Conservation (phyloP, 2,113 vertebrate genomes). For the Salminus brasiliensis region DNA sequence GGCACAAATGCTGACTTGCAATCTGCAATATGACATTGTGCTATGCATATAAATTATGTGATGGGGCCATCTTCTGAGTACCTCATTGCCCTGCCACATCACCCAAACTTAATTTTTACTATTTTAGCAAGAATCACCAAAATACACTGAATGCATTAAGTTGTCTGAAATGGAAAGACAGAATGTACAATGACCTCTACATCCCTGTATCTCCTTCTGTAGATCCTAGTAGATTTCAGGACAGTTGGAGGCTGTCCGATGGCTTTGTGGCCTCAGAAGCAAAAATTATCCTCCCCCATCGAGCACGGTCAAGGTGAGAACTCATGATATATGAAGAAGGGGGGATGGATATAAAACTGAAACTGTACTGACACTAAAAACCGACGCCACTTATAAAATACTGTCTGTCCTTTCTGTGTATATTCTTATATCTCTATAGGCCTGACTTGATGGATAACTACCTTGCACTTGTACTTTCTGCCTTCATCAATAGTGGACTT, state of each 20-base stretch:
- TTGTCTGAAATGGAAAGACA: not conserved
- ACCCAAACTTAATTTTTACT: too few species aligned
- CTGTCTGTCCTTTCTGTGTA: conserved; percentile 7
- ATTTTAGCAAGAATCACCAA: too few species aligned
- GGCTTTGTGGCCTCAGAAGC: conserved; percentile 97
- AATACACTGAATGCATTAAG: too few species aligned
- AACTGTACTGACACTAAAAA: not conserved
- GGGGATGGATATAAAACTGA: not conserved
- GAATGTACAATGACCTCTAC: not conserved
- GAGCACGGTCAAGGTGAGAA: conserved; percentile 90
- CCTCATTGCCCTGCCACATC: too few species aligned
- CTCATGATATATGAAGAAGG: too few species aligned
- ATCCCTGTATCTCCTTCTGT: conserved; percentile 28
- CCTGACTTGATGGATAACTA: conserved; percentile 99
- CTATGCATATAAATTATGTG: not conserved
- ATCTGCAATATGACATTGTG: not conserved
- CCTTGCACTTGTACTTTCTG: conserved; percentile 91
- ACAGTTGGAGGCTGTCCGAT: conserved; percentile 95
- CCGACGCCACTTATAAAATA: not conserved
- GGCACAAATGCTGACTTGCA: not conserved
- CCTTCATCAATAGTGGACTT: conserved; percentile 93
- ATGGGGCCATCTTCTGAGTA: too few species aligned
- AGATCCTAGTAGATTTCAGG: conserved; percentile 95
- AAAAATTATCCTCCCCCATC: conserved; percentile 93
- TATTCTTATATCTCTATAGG: conserved; percentile 66